phyloP scores from a whole-genome alignment of 2,888 invertebrate genomes.

The Tromatobia lineatoria region DNA sequence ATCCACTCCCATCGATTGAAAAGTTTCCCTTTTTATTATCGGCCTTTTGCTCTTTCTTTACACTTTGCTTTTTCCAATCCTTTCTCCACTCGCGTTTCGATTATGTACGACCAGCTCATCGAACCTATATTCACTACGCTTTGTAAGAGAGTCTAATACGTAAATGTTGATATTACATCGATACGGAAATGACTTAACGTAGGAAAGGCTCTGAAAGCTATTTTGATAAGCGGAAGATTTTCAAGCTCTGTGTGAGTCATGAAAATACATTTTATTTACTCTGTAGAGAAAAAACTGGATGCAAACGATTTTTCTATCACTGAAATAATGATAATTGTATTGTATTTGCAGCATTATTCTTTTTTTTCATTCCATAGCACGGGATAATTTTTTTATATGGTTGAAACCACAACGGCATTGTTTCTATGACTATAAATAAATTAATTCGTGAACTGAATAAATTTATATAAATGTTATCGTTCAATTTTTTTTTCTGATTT shows the following conservation, averaged over 20 bases:
- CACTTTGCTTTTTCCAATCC: neutral
- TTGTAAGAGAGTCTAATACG: neutral
- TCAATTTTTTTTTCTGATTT: conserved; percentile 79
- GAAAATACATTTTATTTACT: neutral
- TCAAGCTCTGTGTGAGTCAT: neutral
- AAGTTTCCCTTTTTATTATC: conserved; percentile 62
- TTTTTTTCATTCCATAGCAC: no score
- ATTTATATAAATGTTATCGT: neutral
- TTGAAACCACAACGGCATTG: no score
- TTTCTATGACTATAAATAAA: neutral
- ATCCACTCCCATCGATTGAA: conserved; percentile 63
- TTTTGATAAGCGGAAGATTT: neutral
- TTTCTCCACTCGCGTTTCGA: conserved; percentile 10
- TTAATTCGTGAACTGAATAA: neutral
- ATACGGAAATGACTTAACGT: conserved; percentile 4
- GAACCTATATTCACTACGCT: neutral
- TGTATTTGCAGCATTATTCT: neutral
- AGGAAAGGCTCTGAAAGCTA: neutral
- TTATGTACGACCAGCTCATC: neutral
- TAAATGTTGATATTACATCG: neutral
- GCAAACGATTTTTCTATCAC: neutral
- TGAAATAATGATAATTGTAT: neutral
- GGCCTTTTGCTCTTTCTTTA: conserved; percentile 29
- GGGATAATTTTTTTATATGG: no score
- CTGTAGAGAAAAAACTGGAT: neutral